These are phyloP conservation scores for Rhineura floridana DNA, from an alignment of 2,113 vertebrate species.

Conservation along the genomic window DNA sequence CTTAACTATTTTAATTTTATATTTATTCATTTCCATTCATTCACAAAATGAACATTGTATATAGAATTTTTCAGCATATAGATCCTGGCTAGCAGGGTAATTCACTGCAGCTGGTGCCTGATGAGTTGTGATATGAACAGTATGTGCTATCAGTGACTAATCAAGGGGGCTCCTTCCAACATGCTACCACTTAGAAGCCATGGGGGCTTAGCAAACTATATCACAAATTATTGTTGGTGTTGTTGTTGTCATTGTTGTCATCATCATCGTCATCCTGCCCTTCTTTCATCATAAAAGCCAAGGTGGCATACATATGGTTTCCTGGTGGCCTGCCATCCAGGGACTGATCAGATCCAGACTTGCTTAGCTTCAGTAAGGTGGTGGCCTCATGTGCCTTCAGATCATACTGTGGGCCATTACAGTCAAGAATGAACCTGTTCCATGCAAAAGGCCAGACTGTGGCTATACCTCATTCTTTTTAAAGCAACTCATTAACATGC, in stretches of 20 bases:
- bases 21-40: neutral
- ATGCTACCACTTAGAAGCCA: slow-evolving; percentile 22
- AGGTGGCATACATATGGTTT: too few species aligned
- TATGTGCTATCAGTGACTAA: slow-evolving; percentile 30
- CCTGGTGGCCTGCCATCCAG: too few species aligned
- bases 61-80: slow-evolving; percentile 48
- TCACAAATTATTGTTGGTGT: too few species aligned
- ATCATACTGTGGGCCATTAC: too few species aligned
- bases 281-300: too few species aligned
- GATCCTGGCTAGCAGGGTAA: slow-evolving; percentile 50
- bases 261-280: too few species aligned
- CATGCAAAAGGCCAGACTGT: neutral
- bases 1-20: neutral
- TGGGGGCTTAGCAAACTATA: slow-evolving; percentile 15
- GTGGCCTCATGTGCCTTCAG: too few species aligned
- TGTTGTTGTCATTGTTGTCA: too few species aligned
- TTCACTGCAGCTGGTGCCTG: slow-evolving; percentile 48
- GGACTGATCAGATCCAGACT: too few species aligned
- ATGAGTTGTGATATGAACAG: slow-evolving; percentile 47
- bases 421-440: neutral
- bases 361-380: too few species aligned
- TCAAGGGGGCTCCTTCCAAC: slow-evolving; percentile 52
- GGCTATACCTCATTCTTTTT: neutral
- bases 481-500: accelerated
- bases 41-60: slow-evolving; percentile 54